Base-by-base conservation (phyloP, 2,888 invertebrate species). In the Lampropteryx suffumata region DNA sequence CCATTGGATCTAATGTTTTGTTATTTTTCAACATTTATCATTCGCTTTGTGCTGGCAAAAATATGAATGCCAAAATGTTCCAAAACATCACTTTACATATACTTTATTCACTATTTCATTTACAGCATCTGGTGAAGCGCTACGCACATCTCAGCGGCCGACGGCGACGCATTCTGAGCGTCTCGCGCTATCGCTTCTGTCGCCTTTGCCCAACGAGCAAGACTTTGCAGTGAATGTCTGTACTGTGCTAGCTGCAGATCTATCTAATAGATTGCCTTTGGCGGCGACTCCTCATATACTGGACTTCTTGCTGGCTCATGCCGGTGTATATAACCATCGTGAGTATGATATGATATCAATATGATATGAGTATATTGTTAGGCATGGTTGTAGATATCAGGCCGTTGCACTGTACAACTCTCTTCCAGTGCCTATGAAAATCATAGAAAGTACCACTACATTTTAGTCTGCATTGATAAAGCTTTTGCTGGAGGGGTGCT, bases 211-310 rank as follows among this genome's bases (percentile, higher is more conserved):
- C 4, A 99, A 99, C 82, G 99, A 99, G 82, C 98, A 99, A 79
- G 99, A 99, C 87, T 98, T 99, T 82, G 98, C 98, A 17, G 95
- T 99, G 69, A 99, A 99, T 82, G 97, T 99, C 1, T 98, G 98
- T 82, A 98, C 98, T 0, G 92, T 99, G 51, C 92, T 99, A 64
- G 98, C 98, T 4, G 98, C 98, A 64, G 99, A 99, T 73, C 97
- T 96, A 56, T 95, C 96, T 54, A 97, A 97, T 71, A 94, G 96
- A 0, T 88, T 99, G 46, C 95, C 96, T 44, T 86, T 99, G 54
- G 94, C 94, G 51, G 95, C 96, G 62, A 96, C 95, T 63, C 97
- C 97, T 0, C 94, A 96, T 67, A 92, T 99, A 55, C 84, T 99
- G 64, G 96, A 97, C 71, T 95, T 97, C 63, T 89, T 99, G 30